A percentile compares a stretch with the other conserved stretches of the same genome.
Evolutionary conservation across 92 coral and sea anemone species (phyloP).

Genomic region (Epizoanthus rinbou): DNA sequence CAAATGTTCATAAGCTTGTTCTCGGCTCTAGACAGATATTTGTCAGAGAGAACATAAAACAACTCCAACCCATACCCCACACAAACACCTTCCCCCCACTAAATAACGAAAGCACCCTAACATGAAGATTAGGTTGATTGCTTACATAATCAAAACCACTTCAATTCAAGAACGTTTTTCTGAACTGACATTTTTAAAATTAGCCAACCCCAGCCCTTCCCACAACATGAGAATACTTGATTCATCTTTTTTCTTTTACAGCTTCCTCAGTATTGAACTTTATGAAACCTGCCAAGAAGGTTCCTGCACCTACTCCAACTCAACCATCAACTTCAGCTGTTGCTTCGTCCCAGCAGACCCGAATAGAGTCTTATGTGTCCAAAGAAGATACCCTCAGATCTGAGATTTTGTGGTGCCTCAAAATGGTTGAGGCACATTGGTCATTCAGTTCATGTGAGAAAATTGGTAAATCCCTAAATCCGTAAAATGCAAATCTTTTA

Average conservation of each 20-base stretch:
- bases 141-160: conserved; percentile 30
- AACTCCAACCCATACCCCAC: no score
- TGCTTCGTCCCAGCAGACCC: conserved; percentile 15
- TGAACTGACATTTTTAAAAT: conserved; percentile 26
- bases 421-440: conserved; percentile 23
- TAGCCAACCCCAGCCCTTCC: conserved; percentile 28
- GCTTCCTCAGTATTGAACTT: conserved; percentile 40
- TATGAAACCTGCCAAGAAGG: conserved; percentile 37
- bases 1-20: no score
- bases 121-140: background rate
- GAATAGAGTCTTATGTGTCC: conserved; percentile 33
- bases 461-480: conserved; percentile 19
- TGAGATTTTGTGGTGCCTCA: conserved; percentile 43
- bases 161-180: conserved; percentile 26
- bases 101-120: conserved; percentile 8
- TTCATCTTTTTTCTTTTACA: conserved; percentile 23
- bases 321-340: conserved; percentile 35
- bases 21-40: no score
- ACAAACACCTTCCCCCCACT: conserved; percentile 31
- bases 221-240: conserved; percentile 8
- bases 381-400: conserved; percentile 43
- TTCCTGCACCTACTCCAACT: conserved; percentile 31
- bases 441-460: conserved; percentile 30
- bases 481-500: no score
- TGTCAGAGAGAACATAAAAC: no score